Evolutionary conservation across 2,113 vertebrate genomes (phyloP).

Genomic region (Cyanoramphus novaezelandiae): DNA sequence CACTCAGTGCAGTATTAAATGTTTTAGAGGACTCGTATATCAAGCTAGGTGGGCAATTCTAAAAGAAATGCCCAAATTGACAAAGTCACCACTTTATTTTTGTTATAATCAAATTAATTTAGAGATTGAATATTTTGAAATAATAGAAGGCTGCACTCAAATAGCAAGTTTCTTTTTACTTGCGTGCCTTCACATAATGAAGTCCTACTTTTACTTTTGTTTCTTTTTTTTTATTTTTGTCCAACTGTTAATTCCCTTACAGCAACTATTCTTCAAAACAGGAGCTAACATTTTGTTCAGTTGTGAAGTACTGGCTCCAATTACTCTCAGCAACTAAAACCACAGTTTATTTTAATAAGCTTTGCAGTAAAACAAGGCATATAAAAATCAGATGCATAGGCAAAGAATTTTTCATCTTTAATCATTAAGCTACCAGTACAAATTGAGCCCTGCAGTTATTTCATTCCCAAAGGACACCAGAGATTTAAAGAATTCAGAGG

Average conservation of each 20-base stretch:
- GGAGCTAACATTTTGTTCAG: constrained; percentile 54
- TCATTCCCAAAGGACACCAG: constrained; percentile 79
- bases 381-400: constrained; percentile 85
- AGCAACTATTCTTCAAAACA: constrained; percentile 67
- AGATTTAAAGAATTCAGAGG: constrained; percentile 82
- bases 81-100: neutral
- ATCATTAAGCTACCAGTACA: constrained; percentile 86
- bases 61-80: neutral
- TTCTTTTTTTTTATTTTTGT: neutral
- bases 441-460: constrained; percentile 85
- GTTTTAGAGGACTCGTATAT: neutral
- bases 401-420: constrained; percentile 85
- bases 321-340: constrained; percentile 80
- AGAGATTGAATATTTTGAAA: neutral
- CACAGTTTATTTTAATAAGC: constrained; percentile 83
- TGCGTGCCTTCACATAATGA: neutral
- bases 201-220: neutral
- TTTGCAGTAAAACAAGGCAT: constrained; percentile 80
- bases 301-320: constrained; percentile 79
- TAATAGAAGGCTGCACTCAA: neutral
- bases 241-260: constrained; percentile 47
- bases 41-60: neutral
- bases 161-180: neutral
- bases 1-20: neutral
- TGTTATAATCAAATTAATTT: constrained; percentile 20